Base-by-base conservation (phyloP, 2,888 invertebrate genomes). In the Drosophila anomalipes region DNA sequence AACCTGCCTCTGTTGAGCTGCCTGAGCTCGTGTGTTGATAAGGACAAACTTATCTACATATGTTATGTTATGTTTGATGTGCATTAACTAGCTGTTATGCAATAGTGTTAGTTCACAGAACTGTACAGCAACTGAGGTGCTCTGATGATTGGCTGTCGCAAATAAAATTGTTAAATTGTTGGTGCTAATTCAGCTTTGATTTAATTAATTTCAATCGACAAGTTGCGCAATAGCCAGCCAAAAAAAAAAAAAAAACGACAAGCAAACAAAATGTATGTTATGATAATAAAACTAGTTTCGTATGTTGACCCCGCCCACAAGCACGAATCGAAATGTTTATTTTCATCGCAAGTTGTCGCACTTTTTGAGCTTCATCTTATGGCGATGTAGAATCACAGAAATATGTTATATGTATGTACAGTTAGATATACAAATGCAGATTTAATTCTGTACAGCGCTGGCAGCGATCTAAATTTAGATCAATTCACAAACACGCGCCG, bases 401-500 rank as follows among this genome's bases (percentile, higher is more conserved):
- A 56, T 37, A 59, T 49, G n/a, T 70, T 33, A 44, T 32, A 47
- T 41, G 26, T 19, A 39, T 26, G 4, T 39, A 28, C 6, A 37
- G 22, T 22, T 47, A 47, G 22, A 47, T 16, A 26, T 9, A 58
- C 30, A 37, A 30, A 39, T 33, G 32, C 26, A 52, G 37, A 47
- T 59, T 65, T 44, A 39, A 33, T 33, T 51, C 41, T 35, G 19
- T 4, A 44, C 28, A 33, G 53, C 57, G 39, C 28, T 59, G 54
- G 19, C 22, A 47, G 47, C 47, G 39, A 6, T 73, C 86, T 86
- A 86, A 84, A 74, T 84, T 79, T 86, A 85, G 83, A 54, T 52
- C 60, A 57, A 69, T 67, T 71, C 56, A 22, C 53, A 41, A 56
- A 69, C 84, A 81, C 81, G 59, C 73, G 76, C 71, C 26, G 66